phyloP scores from a whole-genome alignment of 2,797 vertebrate genomes.

The Clarias pachynema region DNA sequence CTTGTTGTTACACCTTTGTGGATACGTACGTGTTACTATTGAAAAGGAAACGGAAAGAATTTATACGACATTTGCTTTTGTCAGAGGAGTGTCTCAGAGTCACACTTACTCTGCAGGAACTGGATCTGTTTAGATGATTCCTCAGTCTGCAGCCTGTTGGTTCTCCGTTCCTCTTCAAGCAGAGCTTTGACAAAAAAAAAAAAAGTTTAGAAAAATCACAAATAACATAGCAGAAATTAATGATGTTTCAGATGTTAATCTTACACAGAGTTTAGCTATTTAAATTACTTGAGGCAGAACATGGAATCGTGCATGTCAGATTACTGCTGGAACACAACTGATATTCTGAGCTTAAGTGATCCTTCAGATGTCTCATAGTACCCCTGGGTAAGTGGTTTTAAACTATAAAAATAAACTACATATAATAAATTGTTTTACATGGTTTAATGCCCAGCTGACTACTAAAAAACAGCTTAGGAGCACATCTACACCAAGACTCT shows the following conservation, averaged over 20 bases:
- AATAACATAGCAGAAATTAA: too few relatives aligned
- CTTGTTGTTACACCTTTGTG: not conserved
- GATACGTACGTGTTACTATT: not conserved
- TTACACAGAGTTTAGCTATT: not conserved
- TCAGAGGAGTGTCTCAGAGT: not conserved
- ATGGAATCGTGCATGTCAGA: not conserved
- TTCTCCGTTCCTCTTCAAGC: constrained; percentile 92
- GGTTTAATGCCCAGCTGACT: not conserved
- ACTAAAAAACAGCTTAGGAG: not conserved
- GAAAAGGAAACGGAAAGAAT: not conserved
- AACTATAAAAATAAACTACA: constrained; percentile 13
- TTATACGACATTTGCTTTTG: too few relatives aligned
- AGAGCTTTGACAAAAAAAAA: constrained; percentile 77
- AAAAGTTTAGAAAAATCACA: not conserved
- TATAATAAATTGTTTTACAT: not conserved
- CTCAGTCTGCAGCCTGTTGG: constrained; percentile 85
- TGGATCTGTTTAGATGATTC: constrained; percentile 95
- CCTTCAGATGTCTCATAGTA: not conserved
- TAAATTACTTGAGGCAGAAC: not conserved
- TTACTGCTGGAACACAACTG: not conserved
- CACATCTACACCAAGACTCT: not conserved
- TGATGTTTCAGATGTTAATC: not conserved
- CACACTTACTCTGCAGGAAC: constrained; percentile 88
- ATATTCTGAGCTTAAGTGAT: not conserved
- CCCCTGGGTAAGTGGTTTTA: not conserved